phyloP scores from a whole-genome alignment of 35 echinoderm and acorn worm species.

The Stichopus chloronotus region DNA sequence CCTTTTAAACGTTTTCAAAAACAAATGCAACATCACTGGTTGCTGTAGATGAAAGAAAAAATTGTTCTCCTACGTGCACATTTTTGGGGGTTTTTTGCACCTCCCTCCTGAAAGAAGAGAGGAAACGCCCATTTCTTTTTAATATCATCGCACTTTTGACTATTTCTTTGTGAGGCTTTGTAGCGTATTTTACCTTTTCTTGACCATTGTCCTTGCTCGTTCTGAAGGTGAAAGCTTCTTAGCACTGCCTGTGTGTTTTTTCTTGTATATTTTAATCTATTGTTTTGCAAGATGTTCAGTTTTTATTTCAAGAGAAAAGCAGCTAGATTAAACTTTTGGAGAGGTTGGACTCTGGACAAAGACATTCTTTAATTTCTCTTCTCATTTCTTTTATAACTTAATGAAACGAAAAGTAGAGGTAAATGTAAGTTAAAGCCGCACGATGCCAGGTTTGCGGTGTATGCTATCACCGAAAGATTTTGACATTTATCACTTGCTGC shows the following conservation, averaged over 20 bases:
- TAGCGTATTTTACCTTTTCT: slow-evolving; percentile 8
- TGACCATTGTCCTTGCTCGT: slow-evolving; percentile 52
- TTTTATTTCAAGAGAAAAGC: slow-evolving; percentile 54
- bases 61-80: background rate
- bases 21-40: background rate
- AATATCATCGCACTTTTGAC: background rate
- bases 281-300: slow-evolving; percentile 21
- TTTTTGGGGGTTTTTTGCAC: background rate
- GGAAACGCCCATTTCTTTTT: background rate
- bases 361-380: background rate
- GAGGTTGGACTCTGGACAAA: slow-evolving; percentile 37
- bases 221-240: slow-evolving; percentile 15
- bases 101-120: background rate
- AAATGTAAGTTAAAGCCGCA: background rate
- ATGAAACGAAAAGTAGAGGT: background rate
- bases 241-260: slow-evolving; percentile 25
- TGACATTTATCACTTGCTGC: background rate
- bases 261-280: slow-evolving; percentile 49
- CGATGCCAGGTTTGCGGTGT: slow-evolving; percentile 6
- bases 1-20: slow-evolving; percentile 28
- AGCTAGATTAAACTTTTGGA: slow-evolving; percentile 38
- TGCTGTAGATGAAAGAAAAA: background rate
- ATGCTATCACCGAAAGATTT: background rate
- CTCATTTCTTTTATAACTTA: slow-evolving; percentile 11
- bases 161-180: slow-evolving; percentile 38